Percentiles rank a stretch among this genome's conserved stretches.
Evolutionary conservation across 2,888 invertebrate genomes (phyloP).

Genomic region (Brenthis hecate): DNA sequence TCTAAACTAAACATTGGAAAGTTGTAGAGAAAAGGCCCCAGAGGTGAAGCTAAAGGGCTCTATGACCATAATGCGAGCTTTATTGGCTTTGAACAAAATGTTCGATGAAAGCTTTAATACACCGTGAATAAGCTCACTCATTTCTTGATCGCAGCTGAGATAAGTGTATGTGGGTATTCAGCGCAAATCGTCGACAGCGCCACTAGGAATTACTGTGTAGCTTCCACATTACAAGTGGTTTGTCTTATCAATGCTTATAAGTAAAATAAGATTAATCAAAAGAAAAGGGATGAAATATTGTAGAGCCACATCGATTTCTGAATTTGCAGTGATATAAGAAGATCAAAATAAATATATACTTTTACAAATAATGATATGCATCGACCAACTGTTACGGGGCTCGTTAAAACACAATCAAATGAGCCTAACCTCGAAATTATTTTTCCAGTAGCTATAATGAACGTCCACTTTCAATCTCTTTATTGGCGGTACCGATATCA

Average conservation of each 20-base stretch:
- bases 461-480: too few relatives aligned
- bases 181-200: background rate
- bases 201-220: background rate
- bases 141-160: background rate
- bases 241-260: background rate
- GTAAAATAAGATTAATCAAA: too few relatives aligned
- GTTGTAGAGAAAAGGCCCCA: slow-evolving; percentile 30
- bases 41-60: slow-evolving; percentile 27
- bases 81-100: slow-evolving; percentile 9
- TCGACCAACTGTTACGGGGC: too few relatives aligned
- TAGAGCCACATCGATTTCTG: too few relatives aligned
- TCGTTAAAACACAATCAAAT: too few relatives aligned
- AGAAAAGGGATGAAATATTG: too few relatives aligned
- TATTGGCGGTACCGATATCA: too few relatives aligned
- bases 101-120: slow-evolving; percentile 6
- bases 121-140: background rate
- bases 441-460: too few relatives aligned
- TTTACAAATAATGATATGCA: too few relatives aligned
- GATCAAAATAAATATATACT: too few relatives aligned
- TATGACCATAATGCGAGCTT: slow-evolving; percentile 13
- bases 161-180: background rate
- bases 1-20: slow-evolving; percentile 23
- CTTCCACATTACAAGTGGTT: background rate
- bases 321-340: too few relatives aligned
- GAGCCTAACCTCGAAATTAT: too few relatives aligned